phyloP scores from a whole-genome alignment of 2,888 invertebrate genomes.

The Lucinisca nassula region DNA sequence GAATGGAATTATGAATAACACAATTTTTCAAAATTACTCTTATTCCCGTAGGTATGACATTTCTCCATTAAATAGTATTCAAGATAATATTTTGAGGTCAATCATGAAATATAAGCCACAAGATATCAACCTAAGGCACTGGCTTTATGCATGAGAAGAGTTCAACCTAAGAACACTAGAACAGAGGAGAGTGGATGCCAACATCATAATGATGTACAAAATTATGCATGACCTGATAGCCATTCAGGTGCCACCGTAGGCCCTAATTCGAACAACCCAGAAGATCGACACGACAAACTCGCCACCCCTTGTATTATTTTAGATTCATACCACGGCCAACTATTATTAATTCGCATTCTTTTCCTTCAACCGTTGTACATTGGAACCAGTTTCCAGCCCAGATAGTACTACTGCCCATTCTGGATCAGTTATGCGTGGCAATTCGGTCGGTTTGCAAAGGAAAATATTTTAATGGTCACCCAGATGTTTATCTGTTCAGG shows the following conservation, averaged over 20 bases:
- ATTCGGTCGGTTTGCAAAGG: too few species aligned
- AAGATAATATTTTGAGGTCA: too few species aligned
- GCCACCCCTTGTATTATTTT: not conserved
- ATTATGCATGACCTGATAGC: not conserved
- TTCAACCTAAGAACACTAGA: not conserved
- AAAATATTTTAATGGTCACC: too few species aligned
- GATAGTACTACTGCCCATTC: not conserved
- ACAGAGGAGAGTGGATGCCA: not conserved
- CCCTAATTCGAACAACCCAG: not conserved
- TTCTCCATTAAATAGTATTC: too few species aligned
- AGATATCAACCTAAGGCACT: not conserved
- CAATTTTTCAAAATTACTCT: too few species aligned
- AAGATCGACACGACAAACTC: not conserved
- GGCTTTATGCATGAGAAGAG: not conserved
- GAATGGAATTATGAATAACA: too few species aligned
- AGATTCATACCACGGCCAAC: not conserved
- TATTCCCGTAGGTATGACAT: too few species aligned
- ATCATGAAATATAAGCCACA: not conserved
- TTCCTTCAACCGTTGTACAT: not conserved
- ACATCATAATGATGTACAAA: not conserved
- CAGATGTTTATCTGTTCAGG: too few species aligned
- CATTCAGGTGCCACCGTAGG: constrained; percentile 7
- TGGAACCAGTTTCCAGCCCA: not conserved
- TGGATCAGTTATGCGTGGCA: not conserved
- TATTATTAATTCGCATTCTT: constrained; percentile 22